These are phyloP conservation scores for Cylas formicarius DNA, from an alignment of 1,140 invertebrate genomes.

Conservation along the genomic window DNA sequence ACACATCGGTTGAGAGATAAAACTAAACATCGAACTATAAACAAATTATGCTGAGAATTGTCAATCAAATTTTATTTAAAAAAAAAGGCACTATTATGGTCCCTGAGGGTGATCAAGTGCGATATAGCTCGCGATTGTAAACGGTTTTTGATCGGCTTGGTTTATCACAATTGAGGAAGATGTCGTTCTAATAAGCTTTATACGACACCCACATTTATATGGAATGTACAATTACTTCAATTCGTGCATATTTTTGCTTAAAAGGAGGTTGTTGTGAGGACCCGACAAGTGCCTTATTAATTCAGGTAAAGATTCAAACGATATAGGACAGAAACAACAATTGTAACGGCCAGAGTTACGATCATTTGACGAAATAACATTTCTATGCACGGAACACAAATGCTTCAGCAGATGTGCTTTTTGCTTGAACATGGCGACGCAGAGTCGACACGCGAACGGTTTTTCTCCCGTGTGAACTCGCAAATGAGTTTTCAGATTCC, in stretches of 20 bases:
- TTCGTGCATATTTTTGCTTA: conserved; percentile 79
- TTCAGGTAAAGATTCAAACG: conserved; percentile 74
- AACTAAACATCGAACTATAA: conserved; percentile 2
- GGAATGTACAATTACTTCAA: conserved; percentile 45
- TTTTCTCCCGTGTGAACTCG: conserved; percentile 81
- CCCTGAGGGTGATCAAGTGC: too few species aligned
- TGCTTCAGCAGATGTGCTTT: conserved; percentile 80
- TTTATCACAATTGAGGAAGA: conserved; percentile 26
- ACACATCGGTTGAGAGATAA: conserved; percentile 35
- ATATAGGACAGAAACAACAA: conserved; percentile 78
- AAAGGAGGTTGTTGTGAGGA: conserved; percentile 74
- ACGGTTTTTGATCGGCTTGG: conserved; percentile 9
- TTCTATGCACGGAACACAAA: conserved; percentile 76
- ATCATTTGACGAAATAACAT: conserved; percentile 67
- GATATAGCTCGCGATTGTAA: too few species aligned
- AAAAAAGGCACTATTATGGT: conserved; percentile 18
- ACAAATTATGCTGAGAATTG: conserved; percentile 4
- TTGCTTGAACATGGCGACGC: conserved; percentile 83
- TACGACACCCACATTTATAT: conserved; percentile 28
- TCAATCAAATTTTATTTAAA: conserved; percentile 2
- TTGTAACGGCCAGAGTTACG: conserved; percentile 66
- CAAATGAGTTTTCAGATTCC: conserved; percentile 80
- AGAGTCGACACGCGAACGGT: conserved; percentile 77
- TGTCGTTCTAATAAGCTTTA: conserved; percentile 30
- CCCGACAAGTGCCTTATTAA: conserved; percentile 76